Base-by-base conservation (phyloP, 1,140 invertebrate genomes). In the Rhyacophila brunnea region DNA sequence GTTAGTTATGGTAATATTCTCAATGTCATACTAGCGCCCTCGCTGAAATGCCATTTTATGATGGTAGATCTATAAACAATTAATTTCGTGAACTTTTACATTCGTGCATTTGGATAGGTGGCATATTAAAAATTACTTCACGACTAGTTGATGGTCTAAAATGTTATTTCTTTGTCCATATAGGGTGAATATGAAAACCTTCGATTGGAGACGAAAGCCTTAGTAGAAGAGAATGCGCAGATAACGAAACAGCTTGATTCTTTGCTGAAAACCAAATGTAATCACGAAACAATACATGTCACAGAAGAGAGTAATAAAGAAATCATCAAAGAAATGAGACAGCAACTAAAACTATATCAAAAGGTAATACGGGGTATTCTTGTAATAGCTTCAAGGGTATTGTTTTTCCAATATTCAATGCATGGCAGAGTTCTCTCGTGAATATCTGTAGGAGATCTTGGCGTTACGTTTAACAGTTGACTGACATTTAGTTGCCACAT, bases 211-310 rank as follows among this genome's bases (percentile, higher is more conserved):
- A 75, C 76, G 15, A 70, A 70, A 45, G 67, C 70, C 4, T 52
- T 79, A 4, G 76, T 79, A 45, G 66, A 68, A 1, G 77, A 78
- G 58, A 79, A 79, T 58, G 70, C 75, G 19, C 71, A 72, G 47
- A 57, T 79, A 45, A 74, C 75, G 0, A 69, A 73, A 19, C 74
- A 78, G 62, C 68, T 78, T 10, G 71, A 70, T 5, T 53, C 57
- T 1, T 58, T 77, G 9, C 60, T 77, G 11, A 72, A 74, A 50
- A 71, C 77, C 40, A 77, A 72, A 45, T 52, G 74, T 15, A 68
- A 77, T 10, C 61, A 52, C 23, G 70, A 71, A 18, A 45, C 64
- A 67, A 58, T 50, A 53, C 3, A 63, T 11, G 38, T 13, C 9
- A 51, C 68, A 10, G 65, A 71, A 15, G 66, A 66, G 18, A 69